Percentiles rank a stretch among this genome's conserved stretches.
Conservation (phyloP, 2,888 invertebrate species). For the Galeopsomyia nigrocyanea region DNA sequence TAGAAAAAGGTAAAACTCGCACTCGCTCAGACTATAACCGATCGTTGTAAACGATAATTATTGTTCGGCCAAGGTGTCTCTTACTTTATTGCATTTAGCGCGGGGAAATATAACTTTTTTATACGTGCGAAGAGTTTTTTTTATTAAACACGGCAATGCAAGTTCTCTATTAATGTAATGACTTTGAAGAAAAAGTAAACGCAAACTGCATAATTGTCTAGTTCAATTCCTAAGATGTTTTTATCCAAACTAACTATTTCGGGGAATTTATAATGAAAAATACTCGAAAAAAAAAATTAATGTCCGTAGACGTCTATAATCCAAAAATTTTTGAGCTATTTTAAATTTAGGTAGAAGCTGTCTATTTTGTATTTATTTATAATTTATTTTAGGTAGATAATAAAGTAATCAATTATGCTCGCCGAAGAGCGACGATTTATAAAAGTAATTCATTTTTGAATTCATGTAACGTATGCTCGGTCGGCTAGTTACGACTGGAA, state of each 20-base stretch:
- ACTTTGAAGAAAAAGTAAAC: slow-evolving; percentile 46
- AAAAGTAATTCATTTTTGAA: slow-evolving; percentile 34
- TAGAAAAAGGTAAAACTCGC: slow-evolving; percentile 27
- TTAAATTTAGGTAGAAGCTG: slow-evolving; percentile 67
- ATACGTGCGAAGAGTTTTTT: slow-evolving; percentile 45
- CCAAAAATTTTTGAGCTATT: slow-evolving; percentile 58
- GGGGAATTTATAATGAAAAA: slow-evolving; percentile 50
- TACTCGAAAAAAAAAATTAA: slow-evolving; percentile 54
- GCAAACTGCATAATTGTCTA: slow-evolving; percentile 53
- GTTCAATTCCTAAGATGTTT: slow-evolving; percentile 59
- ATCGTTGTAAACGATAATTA: slow-evolving; percentile 36
- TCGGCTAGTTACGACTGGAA: slow-evolving; percentile 43
- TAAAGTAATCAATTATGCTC: slow-evolving; percentile 60
- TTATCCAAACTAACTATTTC: slow-evolving; percentile 50
- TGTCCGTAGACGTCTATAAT: slow-evolving; percentile 55
- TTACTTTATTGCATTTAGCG: slow-evolving; percentile 33
- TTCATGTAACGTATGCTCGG: slow-evolving; percentile 38
- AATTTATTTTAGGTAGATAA: slow-evolving; percentile 68
- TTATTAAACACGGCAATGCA: slow-evolving; percentile 53
- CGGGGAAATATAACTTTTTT: slow-evolving; percentile 44
- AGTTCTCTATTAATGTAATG: slow-evolving; percentile 60
- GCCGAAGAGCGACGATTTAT: slow-evolving; percentile 31
- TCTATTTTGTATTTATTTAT: slow-evolving; percentile 68
- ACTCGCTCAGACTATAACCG: slow-evolving; percentile 32
- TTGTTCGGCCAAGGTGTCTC: slow-evolving; percentile 30